Percentiles rank a stretch among this genome's conserved stretches.
Conservation (phyloP, 2,797 vertebrate genomes). For the Percopsis omiscomaycus region DNA sequence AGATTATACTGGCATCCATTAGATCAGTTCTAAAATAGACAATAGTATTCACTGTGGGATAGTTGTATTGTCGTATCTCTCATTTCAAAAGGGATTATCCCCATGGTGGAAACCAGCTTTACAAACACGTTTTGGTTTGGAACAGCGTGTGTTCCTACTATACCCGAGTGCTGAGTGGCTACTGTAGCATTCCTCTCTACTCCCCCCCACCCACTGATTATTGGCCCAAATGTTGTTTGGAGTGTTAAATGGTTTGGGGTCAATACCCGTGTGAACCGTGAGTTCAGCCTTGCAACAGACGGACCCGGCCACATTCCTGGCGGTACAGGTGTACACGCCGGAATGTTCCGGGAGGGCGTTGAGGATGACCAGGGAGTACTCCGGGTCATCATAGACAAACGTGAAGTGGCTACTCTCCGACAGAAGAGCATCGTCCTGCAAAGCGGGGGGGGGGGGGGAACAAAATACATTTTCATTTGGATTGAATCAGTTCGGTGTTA, state of each 20-base stretch:
- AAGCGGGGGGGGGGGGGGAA: conserved; percentile 24
- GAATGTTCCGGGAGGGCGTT: conserved; percentile 81
- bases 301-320: conserved; percentile 86
- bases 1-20: not conserved
- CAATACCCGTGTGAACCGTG: conserved; percentile 83
- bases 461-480: not conserved
- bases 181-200: no score
- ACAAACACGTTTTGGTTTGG: no score
- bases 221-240: no score
- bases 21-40: not conserved
- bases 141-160: no score
- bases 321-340: conserved; percentile 90
- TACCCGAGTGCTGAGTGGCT: no score
- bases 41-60: no score
- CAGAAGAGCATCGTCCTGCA: conserved; percentile 84
- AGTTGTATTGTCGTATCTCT: no score
- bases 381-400: conserved; percentile 92
- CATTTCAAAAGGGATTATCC: no score
- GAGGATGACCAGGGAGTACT: conserved; percentile 91
- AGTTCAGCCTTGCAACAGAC: conserved; percentile 95
- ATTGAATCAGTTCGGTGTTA: no score
- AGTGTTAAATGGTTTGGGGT: not conserved
- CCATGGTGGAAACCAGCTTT: no score
- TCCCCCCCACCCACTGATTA: no score
- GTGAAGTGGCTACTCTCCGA: conserved; percentile 88